A percentile compares a stretch with the other conserved stretches of the same genome.
Evolutionary conservation across 2,113 vertebrate species (phyloP).

Genomic region (Pseudorectes ferrugineus): DNA sequence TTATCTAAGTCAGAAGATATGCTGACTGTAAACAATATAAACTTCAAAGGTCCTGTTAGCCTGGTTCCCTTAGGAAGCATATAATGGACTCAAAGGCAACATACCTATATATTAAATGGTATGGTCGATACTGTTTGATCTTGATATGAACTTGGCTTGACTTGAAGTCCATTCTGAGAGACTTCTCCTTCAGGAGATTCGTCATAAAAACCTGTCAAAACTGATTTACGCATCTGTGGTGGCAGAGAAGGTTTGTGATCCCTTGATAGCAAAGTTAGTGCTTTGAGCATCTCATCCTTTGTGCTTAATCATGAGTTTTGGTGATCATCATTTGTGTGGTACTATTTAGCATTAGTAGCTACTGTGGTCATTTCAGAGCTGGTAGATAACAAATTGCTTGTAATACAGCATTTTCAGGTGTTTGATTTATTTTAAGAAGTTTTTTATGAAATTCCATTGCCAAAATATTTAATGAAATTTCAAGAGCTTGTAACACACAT

Average conservation of each 20-base stretch:
- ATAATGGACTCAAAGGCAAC: neutral
- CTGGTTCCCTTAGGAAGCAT: neutral
- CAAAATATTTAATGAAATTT: neutral
- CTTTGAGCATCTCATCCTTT: neutral
- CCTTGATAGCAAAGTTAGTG: neutral
- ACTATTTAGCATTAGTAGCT: neutral
- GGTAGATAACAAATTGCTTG: neutral
- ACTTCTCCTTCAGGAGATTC: neutral
- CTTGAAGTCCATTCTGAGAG: neutral
- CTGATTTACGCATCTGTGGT: neutral
- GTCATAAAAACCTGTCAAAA: neutral
- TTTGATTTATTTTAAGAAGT: neutral
- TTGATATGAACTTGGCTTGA: neutral
- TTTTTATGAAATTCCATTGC: neutral
- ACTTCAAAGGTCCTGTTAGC: neutral
- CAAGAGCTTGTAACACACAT: neutral
- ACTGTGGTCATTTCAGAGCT: neutral
- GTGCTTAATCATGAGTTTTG: neutral
- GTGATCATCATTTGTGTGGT: neutral
- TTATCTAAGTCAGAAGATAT: neutral
- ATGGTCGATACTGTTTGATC: neutral
- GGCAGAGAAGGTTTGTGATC: neutral
- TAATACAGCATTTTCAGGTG: neutral
- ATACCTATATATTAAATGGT: neutral
- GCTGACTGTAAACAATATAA: neutral